Evolutionary conservation across 2,888 invertebrate genomes (phyloP).

Genomic region (Metopia argyrocephala): DNA sequence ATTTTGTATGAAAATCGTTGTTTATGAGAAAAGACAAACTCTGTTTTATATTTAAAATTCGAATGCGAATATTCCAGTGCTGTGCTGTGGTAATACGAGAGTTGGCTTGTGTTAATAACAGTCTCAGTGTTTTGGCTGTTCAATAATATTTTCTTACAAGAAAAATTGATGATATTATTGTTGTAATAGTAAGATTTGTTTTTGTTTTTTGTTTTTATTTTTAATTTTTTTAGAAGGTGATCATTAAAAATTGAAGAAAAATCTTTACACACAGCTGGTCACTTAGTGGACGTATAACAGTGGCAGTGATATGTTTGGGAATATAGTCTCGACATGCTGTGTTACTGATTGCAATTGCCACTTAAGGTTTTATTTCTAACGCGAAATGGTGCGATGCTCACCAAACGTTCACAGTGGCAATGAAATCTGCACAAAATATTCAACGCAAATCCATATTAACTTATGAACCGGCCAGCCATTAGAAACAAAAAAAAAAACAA

Average conservation of each 20-base stretch:
- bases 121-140: neutral
- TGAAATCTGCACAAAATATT: constrained; percentile 44
- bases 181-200: neutral
- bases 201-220: neutral
- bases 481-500: neutral
- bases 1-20: constrained; percentile 46
- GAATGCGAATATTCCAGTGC: constrained; percentile 42
- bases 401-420: constrained; percentile 48
- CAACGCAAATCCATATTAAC: too few species aligned
- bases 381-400: constrained; percentile 10
- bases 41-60: constrained; percentile 20
- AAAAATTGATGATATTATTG: neutral
- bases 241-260: constrained; percentile 63
- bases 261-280: constrained; percentile 62
- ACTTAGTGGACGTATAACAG: neutral
- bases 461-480: neutral
- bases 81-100: neutral
- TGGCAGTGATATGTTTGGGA: constrained; percentile 56
- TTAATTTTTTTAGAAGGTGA: constrained; percentile 49
- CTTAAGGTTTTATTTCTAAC: constrained; percentile 36
- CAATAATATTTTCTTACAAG: neutral
- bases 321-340: constrained; percentile 60
- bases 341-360: constrained; percentile 65
- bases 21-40: constrained; percentile 43
- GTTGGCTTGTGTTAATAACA: neutral